Conservation (phyloP, 2,113 vertebrate species). For the Eubucco bourcierii region DNA sequence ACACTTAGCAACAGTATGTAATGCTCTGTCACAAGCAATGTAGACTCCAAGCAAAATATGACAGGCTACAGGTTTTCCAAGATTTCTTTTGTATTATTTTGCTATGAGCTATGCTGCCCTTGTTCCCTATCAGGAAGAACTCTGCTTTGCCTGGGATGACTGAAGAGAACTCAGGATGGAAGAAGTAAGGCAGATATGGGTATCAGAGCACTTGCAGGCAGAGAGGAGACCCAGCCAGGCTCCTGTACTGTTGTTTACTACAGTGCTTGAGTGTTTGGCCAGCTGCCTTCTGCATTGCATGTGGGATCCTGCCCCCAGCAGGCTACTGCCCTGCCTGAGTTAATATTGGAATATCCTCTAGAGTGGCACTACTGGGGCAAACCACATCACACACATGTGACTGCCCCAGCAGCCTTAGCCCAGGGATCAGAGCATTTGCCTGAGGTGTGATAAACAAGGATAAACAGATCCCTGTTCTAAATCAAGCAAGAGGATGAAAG, state of each 20-base stretch:
- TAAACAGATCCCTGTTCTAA: background rate
- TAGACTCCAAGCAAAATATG: background rate
- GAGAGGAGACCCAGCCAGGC: background rate
- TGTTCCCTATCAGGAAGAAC: background rate
- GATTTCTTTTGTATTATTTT: background rate
- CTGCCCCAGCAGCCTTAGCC: background rate
- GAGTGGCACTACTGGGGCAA: background rate
- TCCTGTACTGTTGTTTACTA: background rate
- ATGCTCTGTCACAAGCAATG: background rate
- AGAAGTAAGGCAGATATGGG: background rate
- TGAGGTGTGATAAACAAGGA: background rate
- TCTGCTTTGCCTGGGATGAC: background rate
- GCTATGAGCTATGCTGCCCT: background rate
- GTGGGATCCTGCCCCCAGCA: background rate
- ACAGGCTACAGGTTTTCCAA: background rate
- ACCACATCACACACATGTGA: background rate
- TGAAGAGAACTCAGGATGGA: background rate
- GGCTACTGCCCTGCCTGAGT: background rate
- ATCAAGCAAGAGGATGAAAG: too few species aligned
- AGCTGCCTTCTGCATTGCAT: background rate
- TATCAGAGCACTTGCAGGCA: background rate
- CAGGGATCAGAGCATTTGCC: background rate
- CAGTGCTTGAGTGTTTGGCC: background rate
- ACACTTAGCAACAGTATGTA: background rate
- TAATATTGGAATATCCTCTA: background rate